Conservation (phyloP, 2,797 vertebrate genomes). For the Thunnus albacares region DNA sequence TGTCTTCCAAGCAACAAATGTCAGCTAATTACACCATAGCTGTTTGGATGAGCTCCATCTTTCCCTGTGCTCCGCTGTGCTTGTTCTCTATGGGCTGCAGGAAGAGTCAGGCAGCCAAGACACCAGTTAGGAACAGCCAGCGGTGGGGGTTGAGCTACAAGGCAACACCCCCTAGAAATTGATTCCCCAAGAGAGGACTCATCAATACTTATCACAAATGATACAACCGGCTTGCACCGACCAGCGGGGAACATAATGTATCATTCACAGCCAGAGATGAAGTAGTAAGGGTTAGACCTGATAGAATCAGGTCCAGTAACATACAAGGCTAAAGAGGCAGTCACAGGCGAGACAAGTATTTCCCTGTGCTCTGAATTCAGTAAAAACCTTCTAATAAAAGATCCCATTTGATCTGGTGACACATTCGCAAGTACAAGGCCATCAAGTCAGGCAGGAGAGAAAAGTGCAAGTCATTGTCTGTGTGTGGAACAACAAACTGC, state of each 20-base stretch:
- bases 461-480: conserved; percentile 85
- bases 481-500: conserved; percentile 78
- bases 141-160: conserved; percentile 66
- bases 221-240: conserved; percentile 61
- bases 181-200: conserved; percentile 75
- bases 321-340: conserved; percentile 53
- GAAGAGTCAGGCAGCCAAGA: conserved; percentile 68
- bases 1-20: conserved; percentile 84
- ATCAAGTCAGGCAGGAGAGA: conserved; percentile 71
- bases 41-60: conserved; percentile 81
- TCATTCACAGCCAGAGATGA: conserved; percentile 67
- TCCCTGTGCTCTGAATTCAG: conserved; percentile 52
- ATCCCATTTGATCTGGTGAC: conserved; percentile 86
- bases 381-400: conserved; percentile 66
- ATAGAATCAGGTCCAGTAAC: conserved; percentile 67
- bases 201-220: conserved; percentile 82
- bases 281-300: conserved; percentile 53
- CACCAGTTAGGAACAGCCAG: conserved; percentile 66
- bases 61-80: conserved; percentile 70
- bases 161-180: conserved; percentile 58
- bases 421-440: conserved; percentile 78
- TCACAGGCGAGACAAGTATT: conserved; percentile 48
- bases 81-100: conserved; percentile 71
- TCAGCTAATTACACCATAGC: conserved; percentile 81
- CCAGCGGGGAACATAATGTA: conserved; percentile 66